Evolutionary conservation across 2,888 invertebrate species (phyloP).

Genomic region (Gymnosoma rotundatum): DNA sequence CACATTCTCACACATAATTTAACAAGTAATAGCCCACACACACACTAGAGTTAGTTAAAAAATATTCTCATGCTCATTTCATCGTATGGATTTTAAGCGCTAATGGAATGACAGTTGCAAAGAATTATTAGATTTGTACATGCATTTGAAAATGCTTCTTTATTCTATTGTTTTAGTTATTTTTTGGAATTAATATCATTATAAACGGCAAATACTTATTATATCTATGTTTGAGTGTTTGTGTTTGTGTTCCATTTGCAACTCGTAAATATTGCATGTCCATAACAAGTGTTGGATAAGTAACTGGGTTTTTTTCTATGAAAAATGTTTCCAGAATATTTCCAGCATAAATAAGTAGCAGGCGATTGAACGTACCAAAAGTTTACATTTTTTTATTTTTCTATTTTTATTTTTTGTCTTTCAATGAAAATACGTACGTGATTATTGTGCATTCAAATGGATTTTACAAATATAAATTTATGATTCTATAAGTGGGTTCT

Average conservation of each 20-base stretch:
- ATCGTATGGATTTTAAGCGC: slow-evolving; percentile 62
- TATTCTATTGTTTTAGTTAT: slow-evolving; percentile 32
- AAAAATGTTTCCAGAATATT: slow-evolving; percentile 48
- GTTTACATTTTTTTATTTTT: slow-evolving; percentile 22
- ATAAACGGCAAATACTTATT: slow-evolving; percentile 41
- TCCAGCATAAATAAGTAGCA: slow-evolving; percentile 60
- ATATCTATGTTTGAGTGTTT: neutral
- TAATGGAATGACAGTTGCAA: slow-evolving; percentile 74
- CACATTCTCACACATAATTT: neutral
- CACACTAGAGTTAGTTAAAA: neutral
- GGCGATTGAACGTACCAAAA: slow-evolving; percentile 17
- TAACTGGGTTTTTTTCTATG: slow-evolving; percentile 55
- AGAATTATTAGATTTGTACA: slow-evolving; percentile 76
- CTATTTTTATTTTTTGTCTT: neutral
- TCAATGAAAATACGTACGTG: slow-evolving; percentile 61
- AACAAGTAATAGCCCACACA: neutral
- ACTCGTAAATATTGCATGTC: slow-evolving; percentile 65
- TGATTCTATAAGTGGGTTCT: slow-evolving; percentile 62
- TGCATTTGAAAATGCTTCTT: slow-evolving; percentile 65
- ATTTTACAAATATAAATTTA: slow-evolving; percentile 69
- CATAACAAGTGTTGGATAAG: slow-evolving; percentile 69
- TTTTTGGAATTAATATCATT: slow-evolving; percentile 63
- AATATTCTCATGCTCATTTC: slow-evolving; percentile 63
- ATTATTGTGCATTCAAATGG: slow-evolving; percentile 69
- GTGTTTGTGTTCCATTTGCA: slow-evolving; percentile 42